Conservation (phyloP, 2,797 vertebrate species). For the Cirrhinus molitorella region DNA sequence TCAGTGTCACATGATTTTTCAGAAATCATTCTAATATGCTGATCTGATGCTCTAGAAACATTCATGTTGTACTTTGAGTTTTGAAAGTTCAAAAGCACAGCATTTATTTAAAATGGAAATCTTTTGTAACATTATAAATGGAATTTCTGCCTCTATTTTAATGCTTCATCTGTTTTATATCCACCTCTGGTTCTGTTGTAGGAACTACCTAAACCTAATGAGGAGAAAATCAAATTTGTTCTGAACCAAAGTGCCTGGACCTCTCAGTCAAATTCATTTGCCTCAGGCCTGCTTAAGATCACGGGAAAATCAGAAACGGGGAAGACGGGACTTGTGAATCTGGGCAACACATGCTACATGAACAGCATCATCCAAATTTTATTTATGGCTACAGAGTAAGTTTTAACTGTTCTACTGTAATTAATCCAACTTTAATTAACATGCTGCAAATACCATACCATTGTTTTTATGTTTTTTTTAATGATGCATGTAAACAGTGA, state of each 20-base stretch:
- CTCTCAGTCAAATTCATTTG: constrained; percentile 93
- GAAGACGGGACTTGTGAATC: constrained; percentile 95
- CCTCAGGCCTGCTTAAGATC: constrained; percentile 88
- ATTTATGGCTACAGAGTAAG: constrained; percentile 99
- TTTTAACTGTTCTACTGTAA: constrained; percentile 48
- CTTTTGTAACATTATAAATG: neutral
- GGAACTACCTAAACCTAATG: constrained; percentile 92
- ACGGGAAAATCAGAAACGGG: constrained; percentile 97
- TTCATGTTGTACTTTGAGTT: neutral
- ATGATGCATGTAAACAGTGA: neutral
- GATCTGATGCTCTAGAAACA: neutral
- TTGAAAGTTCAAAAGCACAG: neutral
- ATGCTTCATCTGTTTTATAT: neutral
- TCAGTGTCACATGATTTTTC: neutral
- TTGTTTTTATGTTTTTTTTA: neutral
- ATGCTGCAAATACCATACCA: neutral
- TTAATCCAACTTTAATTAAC: neutral
- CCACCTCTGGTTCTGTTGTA: constrained; percentile 59
- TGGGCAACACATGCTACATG: constrained; percentile 99
- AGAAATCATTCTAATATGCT: neutral
- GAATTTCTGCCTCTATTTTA: neutral
- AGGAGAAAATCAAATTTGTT: constrained; percentile 94
- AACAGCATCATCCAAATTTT: constrained; percentile 98
- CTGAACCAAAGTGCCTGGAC: constrained; percentile 99
- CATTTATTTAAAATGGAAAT: neutral